Evolutionary conservation across 2,888 invertebrate species (phyloP), one percentile per base, ranked within the genome.

Genomic region (Cheilosia scutellata): DNA sequence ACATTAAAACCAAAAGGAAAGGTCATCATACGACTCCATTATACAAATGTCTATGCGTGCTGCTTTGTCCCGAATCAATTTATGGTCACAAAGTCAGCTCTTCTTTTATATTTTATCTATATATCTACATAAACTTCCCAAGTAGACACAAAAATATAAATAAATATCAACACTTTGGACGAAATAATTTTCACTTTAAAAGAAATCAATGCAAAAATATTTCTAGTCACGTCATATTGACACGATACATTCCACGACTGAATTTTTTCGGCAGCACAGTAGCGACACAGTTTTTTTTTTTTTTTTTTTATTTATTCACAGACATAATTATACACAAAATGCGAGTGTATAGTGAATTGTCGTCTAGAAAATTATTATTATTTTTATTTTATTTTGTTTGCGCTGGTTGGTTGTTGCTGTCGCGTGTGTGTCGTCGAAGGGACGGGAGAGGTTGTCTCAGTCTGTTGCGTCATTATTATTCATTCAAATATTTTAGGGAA

Each of bases 161-260:
- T 11, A 51, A 20, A 31, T 33, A 55, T 25, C 31, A 57, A 49
- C 60, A 55, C 37, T 53, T 60, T 16, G 31, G 25, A 20, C 31
- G 13, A 65, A 49, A 47, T 25, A 53, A 71, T 62, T 79, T 79
- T 79, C 78, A 70, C 77, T 77, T 44, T 2, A 70, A 72, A 77
- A 68, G 75, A 77, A 78, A 63, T 71, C 49, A 71, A 65, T 79
- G 71, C 71, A 71, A 71, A 63, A 58, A 71, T 71, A 65, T 71
- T 79, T 79, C 78, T 79, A 79, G 63, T 79, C 78, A 79, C 78
- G 78, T 79, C 71, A 72, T 4, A 37, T 57, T 79, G 63, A 72
- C 57, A 51, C 63, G 49, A 79, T 65, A 79, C 78, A 79, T 79
- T 79, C 78, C 78, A 57, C 65, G 31, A 20, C 62, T 33, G 47